phyloP scores from a whole-genome alignment of 2,797 vertebrate species.

The Pipistrellus pygmaeus region DNA sequence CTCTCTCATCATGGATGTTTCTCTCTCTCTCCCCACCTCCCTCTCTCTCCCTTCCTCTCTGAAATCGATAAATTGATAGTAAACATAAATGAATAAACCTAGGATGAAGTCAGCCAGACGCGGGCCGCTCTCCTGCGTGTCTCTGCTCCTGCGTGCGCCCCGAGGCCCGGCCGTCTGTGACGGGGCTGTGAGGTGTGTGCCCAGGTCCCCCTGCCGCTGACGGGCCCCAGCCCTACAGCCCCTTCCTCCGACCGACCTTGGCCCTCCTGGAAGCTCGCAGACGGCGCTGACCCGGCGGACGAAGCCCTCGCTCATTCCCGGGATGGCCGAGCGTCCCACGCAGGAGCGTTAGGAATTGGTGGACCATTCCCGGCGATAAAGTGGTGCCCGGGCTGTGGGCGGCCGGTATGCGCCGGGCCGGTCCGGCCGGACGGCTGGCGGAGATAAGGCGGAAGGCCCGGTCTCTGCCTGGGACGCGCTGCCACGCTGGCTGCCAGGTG shows the following conservation, averaged over 20 bases:
- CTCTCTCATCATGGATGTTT: too few species aligned
- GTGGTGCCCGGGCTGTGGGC: conserved; percentile 89
- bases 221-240: conserved; percentile 91
- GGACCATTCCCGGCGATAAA: conserved; percentile 91
- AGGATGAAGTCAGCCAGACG: conserved; percentile 43
- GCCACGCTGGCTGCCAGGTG: conserved; percentile 80
- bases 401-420: conserved; percentile 88
- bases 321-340: conserved; percentile 89
- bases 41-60: too few species aligned
- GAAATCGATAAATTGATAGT: not conserved
- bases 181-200: conserved; percentile 80
- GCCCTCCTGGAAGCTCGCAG: conserved; percentile 92
- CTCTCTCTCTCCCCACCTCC: too few species aligned
- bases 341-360: conserved; percentile 90
- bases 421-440: conserved; percentile 86
- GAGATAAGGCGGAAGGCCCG: conserved; percentile 88
- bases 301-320: conserved; percentile 92
- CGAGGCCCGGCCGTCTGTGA: conserved; percentile 81
- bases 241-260: conserved; percentile 90
- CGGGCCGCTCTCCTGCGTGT: not conserved
- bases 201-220: conserved; percentile 83
- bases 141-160: conserved; percentile 76
- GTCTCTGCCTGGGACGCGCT: conserved; percentile 70
- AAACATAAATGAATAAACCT: conserved; percentile 26
- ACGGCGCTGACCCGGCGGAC: conserved; percentile 95